These are phyloP conservation scores for Parotia lawesii DNA, from an alignment of 2,113 vertebrate species.

Conservation along the genomic window DNA sequence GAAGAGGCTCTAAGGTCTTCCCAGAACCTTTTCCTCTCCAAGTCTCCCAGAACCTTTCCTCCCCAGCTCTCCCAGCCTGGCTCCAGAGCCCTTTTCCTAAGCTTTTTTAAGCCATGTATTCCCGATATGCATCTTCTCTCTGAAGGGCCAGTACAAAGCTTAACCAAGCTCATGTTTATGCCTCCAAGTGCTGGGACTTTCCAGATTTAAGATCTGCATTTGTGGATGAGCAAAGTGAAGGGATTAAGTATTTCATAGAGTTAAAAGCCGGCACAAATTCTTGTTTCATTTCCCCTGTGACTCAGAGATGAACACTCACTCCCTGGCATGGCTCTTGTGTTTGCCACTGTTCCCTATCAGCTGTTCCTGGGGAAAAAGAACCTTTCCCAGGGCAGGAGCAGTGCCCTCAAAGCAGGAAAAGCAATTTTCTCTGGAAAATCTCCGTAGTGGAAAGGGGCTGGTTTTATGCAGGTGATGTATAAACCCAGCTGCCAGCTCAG, in stretches of 20 bases:
- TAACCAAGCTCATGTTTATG: background rate
- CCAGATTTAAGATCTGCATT: background rate
- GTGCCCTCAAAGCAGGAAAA: background rate
- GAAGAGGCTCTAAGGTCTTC: background rate
- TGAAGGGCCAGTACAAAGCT: background rate
- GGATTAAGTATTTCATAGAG: background rate
- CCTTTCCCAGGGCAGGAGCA: background rate
- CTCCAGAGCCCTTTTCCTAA: background rate
- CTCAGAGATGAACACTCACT: slow-evolving; percentile 21
- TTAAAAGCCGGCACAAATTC: background rate
- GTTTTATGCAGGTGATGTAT: background rate
- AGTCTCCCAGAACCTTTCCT: too few species aligned
- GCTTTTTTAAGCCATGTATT: background rate
- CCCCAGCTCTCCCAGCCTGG: background rate
- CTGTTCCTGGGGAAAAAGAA: background rate
- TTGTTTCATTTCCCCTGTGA: slow-evolving; percentile 36
- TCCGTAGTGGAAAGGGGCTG: background rate
- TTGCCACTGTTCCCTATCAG: background rate
- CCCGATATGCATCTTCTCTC: background rate
- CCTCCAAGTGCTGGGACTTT: background rate
- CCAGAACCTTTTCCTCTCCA: background rate
- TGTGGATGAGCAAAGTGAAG: background rate
- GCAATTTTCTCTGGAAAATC: background rate
- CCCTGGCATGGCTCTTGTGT: background rate
- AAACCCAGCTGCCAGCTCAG: background rate